A percentile compares a stretch with the other conserved stretches of the same genome.
phyloP scores from a whole-genome alignment of 2,797 vertebrate species.

The Schizothorax lantsangensis region DNA sequence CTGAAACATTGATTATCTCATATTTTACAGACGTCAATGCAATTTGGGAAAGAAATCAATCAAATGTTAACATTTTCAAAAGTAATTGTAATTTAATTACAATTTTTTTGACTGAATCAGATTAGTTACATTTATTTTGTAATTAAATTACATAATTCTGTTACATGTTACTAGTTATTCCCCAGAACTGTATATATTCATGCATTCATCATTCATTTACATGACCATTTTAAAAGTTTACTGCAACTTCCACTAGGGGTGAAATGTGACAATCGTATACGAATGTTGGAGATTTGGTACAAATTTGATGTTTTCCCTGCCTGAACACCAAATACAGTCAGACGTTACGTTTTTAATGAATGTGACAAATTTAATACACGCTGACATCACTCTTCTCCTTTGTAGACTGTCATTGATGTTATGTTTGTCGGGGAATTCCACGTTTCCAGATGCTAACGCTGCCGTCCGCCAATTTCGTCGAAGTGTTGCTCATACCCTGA shows the following conservation, averaged over 20 bases:
- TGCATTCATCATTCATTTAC: no score
- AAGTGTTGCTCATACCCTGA: constrained; percentile 6
- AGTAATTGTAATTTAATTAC: not conserved
- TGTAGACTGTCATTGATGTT: not conserved
- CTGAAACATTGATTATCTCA: no score
- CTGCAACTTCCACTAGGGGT: no score
- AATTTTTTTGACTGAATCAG: not conserved
- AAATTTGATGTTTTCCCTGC: not conserved
- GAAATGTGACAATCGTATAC: not conserved
- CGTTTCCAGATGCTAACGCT: not conserved
- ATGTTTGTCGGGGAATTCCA: not conserved
- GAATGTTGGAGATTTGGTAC: not conserved
- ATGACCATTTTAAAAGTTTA: not conserved
- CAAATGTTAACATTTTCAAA: no score
- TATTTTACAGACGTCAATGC: not conserved
- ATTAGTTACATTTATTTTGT: not conserved
- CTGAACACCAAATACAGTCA: not conserved
- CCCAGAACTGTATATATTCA: no score
- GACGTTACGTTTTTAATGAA: not conserved
- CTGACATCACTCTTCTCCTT: not conserved
- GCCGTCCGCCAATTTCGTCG: not conserved
- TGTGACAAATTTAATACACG: not conserved
- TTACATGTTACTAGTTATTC: no score
- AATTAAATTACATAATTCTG: no score
- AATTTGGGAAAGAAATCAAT: not conserved